A percentile compares a stretch with the other conserved stretches of the same genome.
Conservation (phyloP, 2,113 vertebrate species). For the Sceloporus undulatus region DNA sequence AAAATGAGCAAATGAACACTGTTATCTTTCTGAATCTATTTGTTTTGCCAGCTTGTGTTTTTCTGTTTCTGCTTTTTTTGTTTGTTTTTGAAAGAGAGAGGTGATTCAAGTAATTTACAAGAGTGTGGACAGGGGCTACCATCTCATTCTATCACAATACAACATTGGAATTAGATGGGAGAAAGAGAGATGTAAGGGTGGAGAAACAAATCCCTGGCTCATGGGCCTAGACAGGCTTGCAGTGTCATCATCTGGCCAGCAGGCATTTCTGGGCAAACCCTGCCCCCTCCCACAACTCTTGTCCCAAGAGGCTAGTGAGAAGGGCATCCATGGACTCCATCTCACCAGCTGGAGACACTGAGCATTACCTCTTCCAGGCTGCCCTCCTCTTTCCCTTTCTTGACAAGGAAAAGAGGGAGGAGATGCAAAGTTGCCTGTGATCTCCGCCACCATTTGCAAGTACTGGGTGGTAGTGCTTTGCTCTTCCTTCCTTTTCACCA, state of each 20-base stretch:
- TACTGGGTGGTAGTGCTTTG: not conserved
- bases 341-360: not conserved
- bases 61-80: not conserved
- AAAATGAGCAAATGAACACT: not conserved
- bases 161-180: not conserved
- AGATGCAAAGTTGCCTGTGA: not conserved
- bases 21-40: not conserved
- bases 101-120: not conserved
- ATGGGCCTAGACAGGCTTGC: not conserved
- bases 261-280: not conserved
- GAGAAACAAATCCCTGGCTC: not conserved
- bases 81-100: not conserved
- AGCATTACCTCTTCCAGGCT: not conserved
- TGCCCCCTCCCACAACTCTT: not conserved
- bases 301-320: not conserved
- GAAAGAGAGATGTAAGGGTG: not conserved
- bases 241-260: not conserved
- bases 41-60: not conserved
- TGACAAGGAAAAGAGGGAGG: not conserved
- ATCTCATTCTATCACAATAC: not conserved
- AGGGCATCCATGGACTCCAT: not conserved
- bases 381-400: not conserved
- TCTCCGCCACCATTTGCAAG: not conserved
- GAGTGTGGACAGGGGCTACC: not conserved
- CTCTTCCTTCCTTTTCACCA: not conserved